A percentile compares a stretch with the other conserved stretches of the same genome.
These are phyloP conservation scores for Microctonus aethiopoides DNA, from an alignment of 2,888 invertebrate genomes.

Conservation along the genomic window DNA sequence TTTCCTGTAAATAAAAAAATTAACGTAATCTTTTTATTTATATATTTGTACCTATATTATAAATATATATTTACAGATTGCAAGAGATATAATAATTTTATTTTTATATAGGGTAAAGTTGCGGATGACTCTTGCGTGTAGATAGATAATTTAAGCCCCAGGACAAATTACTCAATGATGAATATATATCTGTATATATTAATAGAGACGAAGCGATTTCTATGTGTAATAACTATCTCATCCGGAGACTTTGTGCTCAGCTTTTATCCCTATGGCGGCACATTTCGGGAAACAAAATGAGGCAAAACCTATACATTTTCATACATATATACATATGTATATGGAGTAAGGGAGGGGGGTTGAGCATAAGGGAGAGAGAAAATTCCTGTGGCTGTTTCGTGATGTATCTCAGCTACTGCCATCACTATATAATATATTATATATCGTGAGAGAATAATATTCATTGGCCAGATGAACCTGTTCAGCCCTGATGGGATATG, in stretches of 20 bases:
- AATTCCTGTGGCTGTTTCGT: conserved; percentile 37
- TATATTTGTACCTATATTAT: background rate
- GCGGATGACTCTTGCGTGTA: conserved; percentile 38
- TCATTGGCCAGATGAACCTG: conserved; percentile 30
- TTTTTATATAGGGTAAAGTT: conserved; percentile 12
- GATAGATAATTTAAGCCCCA: conserved; percentile 37
- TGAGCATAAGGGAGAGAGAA: conserved; percentile 14
- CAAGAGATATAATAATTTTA: background rate
- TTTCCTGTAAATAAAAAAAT: background rate
- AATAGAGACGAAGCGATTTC: conserved; percentile 29
- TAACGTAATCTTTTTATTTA: background rate
- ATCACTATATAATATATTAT: conserved; percentile 16
- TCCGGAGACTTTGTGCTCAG: conserved; percentile 26
- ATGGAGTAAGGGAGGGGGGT: background rate
- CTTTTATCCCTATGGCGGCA: background rate
- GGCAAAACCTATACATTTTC: too few species aligned
- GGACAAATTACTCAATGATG: conserved; percentile 35
- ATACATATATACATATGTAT: conserved; percentile 7
- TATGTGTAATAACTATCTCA: conserved; percentile 28
- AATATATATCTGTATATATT: conserved; percentile 9
- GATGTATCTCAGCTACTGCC: conserved; percentile 32
- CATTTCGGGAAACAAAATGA: conserved; percentile 2
- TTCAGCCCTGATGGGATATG: conserved; percentile 1
- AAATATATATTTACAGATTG: background rate
- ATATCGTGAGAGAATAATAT: conserved; percentile 43